Evolutionary conservation across 2,888 invertebrate genomes (phyloP).

Genomic region (Drosophila ezoana): DNA sequence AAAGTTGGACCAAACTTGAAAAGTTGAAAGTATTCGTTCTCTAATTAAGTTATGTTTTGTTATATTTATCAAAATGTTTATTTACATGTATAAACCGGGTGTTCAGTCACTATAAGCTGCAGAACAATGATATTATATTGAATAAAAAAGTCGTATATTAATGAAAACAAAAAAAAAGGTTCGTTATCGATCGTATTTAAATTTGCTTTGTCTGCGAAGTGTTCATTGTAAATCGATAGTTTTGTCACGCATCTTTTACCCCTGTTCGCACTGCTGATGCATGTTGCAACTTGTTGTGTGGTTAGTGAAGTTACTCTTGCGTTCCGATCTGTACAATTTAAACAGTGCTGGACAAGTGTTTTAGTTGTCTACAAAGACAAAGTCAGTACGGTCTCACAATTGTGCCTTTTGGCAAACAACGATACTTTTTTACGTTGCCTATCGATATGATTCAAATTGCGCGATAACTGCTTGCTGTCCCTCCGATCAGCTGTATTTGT

Average conservation of each 20-base stretch:
- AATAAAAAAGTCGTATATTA: constrained; percentile 14
- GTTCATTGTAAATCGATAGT: neutral
- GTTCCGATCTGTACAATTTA: too few species aligned
- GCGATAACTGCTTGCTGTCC: constrained; percentile 2
- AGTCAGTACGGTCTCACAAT: too few species aligned
- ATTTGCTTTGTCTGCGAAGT: neutral
- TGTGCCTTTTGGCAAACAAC: neutral
- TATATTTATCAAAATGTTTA: constrained; percentile 40
- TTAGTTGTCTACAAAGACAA: too few species aligned
- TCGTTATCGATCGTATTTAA: neutral
- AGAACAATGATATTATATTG: constrained; percentile 52
- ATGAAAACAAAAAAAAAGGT: neutral
- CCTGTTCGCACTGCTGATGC: too few species aligned
- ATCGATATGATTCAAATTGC: constrained; percentile 22
- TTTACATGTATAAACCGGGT: constrained; percentile 46
- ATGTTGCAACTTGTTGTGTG: too few species aligned
- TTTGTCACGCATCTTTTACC: neutral
- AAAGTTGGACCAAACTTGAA: constrained; percentile 41
- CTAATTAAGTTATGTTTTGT: constrained; percentile 35
- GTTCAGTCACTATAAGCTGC: constrained; percentile 23
- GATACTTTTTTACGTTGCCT: neutral
- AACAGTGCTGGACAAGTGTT: too few species aligned
- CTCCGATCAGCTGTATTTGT: constrained; percentile 64
- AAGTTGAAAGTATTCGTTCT: constrained; percentile 51
- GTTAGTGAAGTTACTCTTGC: too few species aligned